Percentiles rank a stretch among this genome's conserved stretches.
phyloP scores from a whole-genome alignment of 1,140 invertebrate genomes.

The Lordiphosa clarofinis region DNA sequence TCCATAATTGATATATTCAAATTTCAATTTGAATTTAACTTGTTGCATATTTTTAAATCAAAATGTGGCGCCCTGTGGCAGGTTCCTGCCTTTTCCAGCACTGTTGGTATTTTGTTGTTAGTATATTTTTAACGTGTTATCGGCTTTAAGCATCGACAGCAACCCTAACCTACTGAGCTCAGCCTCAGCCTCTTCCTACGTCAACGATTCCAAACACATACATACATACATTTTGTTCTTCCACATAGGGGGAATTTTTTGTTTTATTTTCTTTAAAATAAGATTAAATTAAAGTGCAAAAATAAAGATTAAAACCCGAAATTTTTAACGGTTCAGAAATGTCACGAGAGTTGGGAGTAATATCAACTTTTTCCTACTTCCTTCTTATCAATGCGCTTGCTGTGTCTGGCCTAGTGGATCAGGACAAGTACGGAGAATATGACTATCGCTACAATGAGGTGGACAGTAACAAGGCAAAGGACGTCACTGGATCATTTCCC shows the following conservation, averaged over 20 bases:
- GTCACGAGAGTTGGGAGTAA: conserved; percentile 23
- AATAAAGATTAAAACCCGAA: background rate
- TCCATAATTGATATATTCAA: too few species aligned
- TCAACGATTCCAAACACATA: conserved; percentile 27
- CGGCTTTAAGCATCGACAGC: background rate
- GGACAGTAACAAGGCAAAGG: conserved; percentile 37
- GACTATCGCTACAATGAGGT: conserved; percentile 19
- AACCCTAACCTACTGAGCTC: conserved; percentile 14
- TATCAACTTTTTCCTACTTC: conserved; percentile 10
- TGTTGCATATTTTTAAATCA: too few species aligned
- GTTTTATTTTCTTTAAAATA: conserved; percentile 24
- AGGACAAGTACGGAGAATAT: conserved; percentile 32
- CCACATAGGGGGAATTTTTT: conserved; percentile 29
- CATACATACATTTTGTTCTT: conserved; percentile 28
- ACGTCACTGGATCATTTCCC: conserved; percentile 81
- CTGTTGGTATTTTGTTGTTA: too few species aligned
- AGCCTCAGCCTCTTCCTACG: conserved; percentile 31
- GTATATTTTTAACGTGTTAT: too few species aligned
- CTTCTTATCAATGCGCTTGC: conserved; percentile 39
- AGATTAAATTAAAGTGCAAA: background rate
- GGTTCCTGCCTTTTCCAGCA: too few species aligned
- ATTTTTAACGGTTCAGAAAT: conserved; percentile 7
- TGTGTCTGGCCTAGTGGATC: conserved; percentile 42
- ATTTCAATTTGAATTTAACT: too few species aligned
- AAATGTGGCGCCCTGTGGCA: too few species aligned